Evolutionary conservation across 2,888 invertebrate genomes (phyloP), one percentile per base, ranked within the genome.

Genomic region (Dynastes grantii): DNA sequence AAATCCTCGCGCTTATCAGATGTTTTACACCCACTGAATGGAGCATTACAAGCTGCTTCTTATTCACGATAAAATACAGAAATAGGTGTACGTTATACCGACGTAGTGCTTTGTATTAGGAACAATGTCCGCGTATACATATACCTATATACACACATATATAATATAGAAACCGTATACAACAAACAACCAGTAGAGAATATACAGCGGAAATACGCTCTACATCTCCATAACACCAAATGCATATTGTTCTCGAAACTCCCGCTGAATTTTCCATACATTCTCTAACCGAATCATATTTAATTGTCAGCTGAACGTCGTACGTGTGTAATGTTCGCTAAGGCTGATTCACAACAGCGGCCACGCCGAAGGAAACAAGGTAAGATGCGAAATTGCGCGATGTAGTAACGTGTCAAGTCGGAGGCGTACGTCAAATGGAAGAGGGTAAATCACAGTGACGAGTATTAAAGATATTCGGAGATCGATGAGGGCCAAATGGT

Each of bases 401-500:
- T 45, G 49, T 22, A 27, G 67, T 22, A 67, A 67, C 32, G 67
- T 49, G 49, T 67, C 67, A 45, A 37, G 67, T 67, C 40, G 16
- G 11, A 58, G 40, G 73, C 40, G 58, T 71, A 71, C 58, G 73
- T 73, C 58, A 58, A 58, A 73, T 61, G 73, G 77, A 76, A 78
- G 67, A 77, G 73, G 75, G 73, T 79, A 73, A 79, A 80, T 79
- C 80, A 80, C 80, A 76, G 71, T 73, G 78, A 82, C 80, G 80
- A 77, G 78, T 76, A 79, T 77, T 81, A 79, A 80, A 79, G 64
- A 77, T 71, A 76, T 76, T 73, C 37, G 55, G 76, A 76, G 79
- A 82, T 82, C 82, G 82, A 82, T 82, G 82, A 76, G 79, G 76
- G 61, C 40, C 77, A 70, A 78, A 78, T 80, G 79, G 82, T 82